Percentiles rank a stretch among this genome's conserved stretches.
Evolutionary conservation across 2,888 invertebrate species (phyloP).

Genomic region (Dendrolimus pini): DNA sequence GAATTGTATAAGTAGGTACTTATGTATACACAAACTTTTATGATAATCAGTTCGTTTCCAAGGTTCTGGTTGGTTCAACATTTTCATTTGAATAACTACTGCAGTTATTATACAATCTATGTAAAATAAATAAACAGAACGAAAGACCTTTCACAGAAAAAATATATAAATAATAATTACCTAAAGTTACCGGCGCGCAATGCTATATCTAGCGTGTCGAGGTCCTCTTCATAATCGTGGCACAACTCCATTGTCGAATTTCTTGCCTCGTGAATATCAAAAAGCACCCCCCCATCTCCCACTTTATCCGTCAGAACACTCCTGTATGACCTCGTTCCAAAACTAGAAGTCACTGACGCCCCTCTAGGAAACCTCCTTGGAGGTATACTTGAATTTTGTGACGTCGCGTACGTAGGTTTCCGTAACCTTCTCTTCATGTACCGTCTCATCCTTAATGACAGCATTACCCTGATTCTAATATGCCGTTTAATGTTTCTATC

Average conservation of each 20-base stretch:
- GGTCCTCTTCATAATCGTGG: conserved; percentile 64
- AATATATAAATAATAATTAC: conserved; percentile 29
- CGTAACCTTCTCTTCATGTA: conserved; percentile 60
- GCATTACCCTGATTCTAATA: conserved; percentile 80
- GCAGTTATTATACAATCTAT: too few relatives aligned
- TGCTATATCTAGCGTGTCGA: conserved; percentile 66
- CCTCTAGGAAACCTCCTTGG: conserved; percentile 55
- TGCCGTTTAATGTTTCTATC: conserved; percentile 79
- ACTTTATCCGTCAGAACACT: conserved; percentile 61
- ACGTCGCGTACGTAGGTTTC: conserved; percentile 31
- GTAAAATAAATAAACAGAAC: too few relatives aligned
- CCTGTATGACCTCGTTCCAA: conserved; percentile 59
- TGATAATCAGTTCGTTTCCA: too few relatives aligned
- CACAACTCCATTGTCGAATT: conserved; percentile 64
- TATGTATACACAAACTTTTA: too few relatives aligned
- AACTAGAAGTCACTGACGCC: conserved; percentile 49
- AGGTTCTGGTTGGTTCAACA: too few relatives aligned
- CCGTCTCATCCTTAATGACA: conserved; percentile 79
- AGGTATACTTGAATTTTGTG: conserved; percentile 45
- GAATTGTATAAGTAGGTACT: too few relatives aligned
- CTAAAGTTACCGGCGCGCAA: conserved; percentile 74
- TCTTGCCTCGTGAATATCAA: conserved; percentile 67
- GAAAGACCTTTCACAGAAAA: too few relatives aligned
- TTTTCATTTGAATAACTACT: too few relatives aligned
- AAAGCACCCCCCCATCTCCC: conserved; percentile 59